phyloP scores from a whole-genome alignment of 2,113 vertebrate genomes.

The Cynoglossus semilaevis region DNA sequence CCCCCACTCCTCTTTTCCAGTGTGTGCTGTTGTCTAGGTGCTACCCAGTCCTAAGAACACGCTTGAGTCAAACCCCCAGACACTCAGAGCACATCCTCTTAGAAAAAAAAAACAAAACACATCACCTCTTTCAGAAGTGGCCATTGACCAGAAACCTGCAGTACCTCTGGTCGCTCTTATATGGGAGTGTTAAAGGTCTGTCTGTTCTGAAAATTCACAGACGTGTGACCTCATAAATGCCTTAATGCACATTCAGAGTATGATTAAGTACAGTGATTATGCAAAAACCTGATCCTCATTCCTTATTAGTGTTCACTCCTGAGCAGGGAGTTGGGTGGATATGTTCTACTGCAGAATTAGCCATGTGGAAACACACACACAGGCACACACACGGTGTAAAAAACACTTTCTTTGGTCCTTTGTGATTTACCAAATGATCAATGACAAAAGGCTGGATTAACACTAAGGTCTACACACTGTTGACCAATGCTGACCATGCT shows the following conservation, averaged over 20 bases:
- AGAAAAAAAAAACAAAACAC: constrained; percentile 19
- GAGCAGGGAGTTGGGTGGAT: constrained; percentile 3
- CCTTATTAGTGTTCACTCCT: too few relatives aligned
- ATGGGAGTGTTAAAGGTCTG: too few relatives aligned
- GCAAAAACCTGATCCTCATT: constrained; percentile 7
- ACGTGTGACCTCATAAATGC: constrained; percentile 8
- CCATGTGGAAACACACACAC: constrained; percentile 20
- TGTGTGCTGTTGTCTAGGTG: constrained; percentile 49
- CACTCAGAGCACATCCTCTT: neutral
- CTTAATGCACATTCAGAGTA: constrained; percentile 7
- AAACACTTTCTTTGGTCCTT: constrained; percentile 22
- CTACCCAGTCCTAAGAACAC: constrained; percentile 15
- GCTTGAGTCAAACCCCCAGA: constrained; percentile 32
- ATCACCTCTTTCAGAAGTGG: constrained; percentile 19
- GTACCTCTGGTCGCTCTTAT: too few relatives aligned
- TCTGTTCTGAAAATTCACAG: constrained; percentile 16
- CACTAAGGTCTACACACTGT: constrained; percentile 4
- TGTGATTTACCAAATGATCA: constrained; percentile 21
- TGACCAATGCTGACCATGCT: constrained; percentile 18
- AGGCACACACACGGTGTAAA: neutral
- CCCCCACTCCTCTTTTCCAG: constrained; percentile 28
- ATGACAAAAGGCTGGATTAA: constrained; percentile 41
- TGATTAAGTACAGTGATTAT: neutral
- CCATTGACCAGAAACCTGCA: too few relatives aligned
- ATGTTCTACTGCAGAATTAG: constrained; percentile 26